phyloP scores from a whole-genome alignment of 2,113 vertebrate species.

The Cettia cetti region DNA sequence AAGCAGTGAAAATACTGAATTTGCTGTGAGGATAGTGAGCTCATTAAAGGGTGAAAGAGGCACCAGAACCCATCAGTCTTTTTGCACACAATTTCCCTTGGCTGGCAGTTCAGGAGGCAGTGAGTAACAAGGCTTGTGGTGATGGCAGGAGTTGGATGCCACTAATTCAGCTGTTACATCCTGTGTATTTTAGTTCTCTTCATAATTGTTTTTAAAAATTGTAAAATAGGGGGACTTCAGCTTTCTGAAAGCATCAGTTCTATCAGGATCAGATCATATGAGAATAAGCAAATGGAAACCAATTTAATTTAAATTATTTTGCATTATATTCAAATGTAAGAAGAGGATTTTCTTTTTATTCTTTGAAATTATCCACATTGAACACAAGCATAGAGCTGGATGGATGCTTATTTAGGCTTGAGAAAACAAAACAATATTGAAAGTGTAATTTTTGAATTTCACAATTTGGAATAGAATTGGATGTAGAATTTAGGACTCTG shows the following conservation, averaged over 20 bases:
- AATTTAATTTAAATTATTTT: slow-evolving; percentile 15
- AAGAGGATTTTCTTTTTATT: background rate
- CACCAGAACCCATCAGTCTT: background rate
- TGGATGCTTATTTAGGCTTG: background rate
- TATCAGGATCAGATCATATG: background rate
- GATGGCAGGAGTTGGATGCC: background rate
- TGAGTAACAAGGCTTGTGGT: background rate
- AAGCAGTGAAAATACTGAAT: background rate
- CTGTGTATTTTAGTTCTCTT: background rate
- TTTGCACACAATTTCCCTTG: background rate
- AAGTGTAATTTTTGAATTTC: background rate
- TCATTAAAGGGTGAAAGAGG: background rate
- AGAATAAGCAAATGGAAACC: background rate
- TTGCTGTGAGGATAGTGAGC: background rate
- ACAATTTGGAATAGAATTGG: background rate
- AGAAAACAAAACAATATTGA: background rate
- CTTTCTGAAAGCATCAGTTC: background rate
- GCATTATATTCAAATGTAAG: background rate
- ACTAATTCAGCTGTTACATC: background rate
- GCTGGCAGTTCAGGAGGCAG: background rate
- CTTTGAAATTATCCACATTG: background rate
- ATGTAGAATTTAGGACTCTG: background rate
- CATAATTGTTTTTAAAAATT: background rate
- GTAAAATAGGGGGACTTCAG: background rate
- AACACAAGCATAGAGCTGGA: background rate